Conservation (phyloP, 2,113 vertebrate species). For the Eurystomus gularis region DNA sequence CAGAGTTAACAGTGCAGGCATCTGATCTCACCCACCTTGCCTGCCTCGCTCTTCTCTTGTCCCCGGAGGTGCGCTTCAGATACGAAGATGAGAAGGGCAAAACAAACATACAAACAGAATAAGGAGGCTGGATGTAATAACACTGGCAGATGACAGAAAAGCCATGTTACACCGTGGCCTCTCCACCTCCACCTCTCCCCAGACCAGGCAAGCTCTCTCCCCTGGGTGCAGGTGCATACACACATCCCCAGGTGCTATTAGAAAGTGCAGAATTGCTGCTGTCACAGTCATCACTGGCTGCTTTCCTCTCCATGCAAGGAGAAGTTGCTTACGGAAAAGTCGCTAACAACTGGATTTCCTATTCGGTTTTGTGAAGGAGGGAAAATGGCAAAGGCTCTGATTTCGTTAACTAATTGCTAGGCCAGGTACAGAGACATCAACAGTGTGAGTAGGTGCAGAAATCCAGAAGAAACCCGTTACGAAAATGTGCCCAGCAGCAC, state of each 20-base stretch:
- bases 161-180: accelerated
- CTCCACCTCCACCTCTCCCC: background rate
- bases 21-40: background rate
- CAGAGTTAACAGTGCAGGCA: constrained; percentile 32
- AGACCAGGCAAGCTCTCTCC: background rate
- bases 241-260: accelerated
- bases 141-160: background rate
- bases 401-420: background rate
- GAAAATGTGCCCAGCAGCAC: background rate
- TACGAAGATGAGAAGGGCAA: accelerated
- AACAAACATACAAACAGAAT: too few relatives aligned
- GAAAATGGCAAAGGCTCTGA: background rate
- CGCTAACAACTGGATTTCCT: accelerated
- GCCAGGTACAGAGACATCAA: background rate
- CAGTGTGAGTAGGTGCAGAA: background rate
- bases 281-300: too few relatives aligned
- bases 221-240: accelerated
- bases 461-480: background rate
- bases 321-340: background rate
- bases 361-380: background rate
- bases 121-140: too few relatives aligned
- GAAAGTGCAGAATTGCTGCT: background rate
- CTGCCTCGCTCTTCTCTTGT: background rate
- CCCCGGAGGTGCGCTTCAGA: background rate
- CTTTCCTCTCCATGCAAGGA: background rate